A percentile compares a stretch with the other conserved stretches of the same genome.
Conservation (phyloP, 2,888 invertebrate genomes). For the Drosophila melanosoma region DNA sequence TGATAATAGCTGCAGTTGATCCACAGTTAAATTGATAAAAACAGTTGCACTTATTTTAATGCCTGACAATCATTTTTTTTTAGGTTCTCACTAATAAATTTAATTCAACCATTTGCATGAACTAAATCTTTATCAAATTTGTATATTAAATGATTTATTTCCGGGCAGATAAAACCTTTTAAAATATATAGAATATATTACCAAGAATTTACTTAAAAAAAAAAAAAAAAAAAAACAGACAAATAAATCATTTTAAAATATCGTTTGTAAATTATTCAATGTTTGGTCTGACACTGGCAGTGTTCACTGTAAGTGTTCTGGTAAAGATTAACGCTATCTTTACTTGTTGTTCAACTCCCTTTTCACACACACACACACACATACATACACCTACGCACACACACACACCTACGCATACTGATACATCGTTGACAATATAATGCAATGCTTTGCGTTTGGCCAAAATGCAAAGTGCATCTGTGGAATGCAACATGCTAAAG, state of each 20-base stretch:
- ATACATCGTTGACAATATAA: conserved; percentile 39
- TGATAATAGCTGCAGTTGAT: conserved; percentile 1
- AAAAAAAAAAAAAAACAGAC: not conserved
- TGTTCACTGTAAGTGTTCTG: conserved; percentile 24
- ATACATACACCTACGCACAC: too few species aligned
- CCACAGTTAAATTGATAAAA: not conserved
- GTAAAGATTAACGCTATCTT: conserved; percentile 43
- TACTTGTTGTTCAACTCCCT: conserved; percentile 8
- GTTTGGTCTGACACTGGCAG: conserved; percentile 4
- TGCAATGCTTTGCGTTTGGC: conserved; percentile 24
- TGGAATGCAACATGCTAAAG: conserved; percentile 41
- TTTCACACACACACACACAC: not conserved
- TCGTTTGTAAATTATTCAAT: conserved; percentile 9
- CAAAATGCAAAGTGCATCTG: conserved; percentile 58
- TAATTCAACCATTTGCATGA: not conserved
- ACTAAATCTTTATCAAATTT: not conserved
- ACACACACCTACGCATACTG: not conserved
- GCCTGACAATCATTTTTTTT: not conserved
- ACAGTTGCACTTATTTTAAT: not conserved
- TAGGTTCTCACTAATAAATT: not conserved
- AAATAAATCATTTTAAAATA: not conserved
- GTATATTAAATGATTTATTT: not conserved
- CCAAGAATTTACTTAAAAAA: not conserved
- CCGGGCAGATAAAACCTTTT: not conserved
- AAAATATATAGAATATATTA: not conserved